Conservation (phyloP, 2,888 invertebrate species). For the Embidobia sp. region DNA sequence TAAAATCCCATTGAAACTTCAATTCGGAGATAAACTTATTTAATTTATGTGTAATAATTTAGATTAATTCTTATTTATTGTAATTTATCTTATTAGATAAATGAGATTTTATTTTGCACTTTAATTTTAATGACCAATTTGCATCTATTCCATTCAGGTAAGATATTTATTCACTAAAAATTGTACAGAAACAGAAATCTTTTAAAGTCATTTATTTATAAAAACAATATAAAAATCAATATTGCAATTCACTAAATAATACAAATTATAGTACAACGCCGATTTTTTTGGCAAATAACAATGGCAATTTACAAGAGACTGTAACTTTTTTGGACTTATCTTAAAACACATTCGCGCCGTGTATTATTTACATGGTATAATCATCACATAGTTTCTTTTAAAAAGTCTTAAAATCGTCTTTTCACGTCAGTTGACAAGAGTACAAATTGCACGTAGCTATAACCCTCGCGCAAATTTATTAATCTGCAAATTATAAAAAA, state of each 20-base stretch:
- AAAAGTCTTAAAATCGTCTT: constrained; percentile 58
- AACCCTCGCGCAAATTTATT: constrained; percentile 76
- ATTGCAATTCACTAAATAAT: constrained; percentile 27
- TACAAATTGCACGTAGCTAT: constrained; percentile 76
- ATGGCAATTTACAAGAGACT: constrained; percentile 35
- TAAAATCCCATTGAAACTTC: too few relatives aligned
- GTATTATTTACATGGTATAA: constrained; percentile 31
- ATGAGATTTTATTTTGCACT: too few relatives aligned
- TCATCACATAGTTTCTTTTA: constrained; percentile 37
- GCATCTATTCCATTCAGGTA: too few relatives aligned
- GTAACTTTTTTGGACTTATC: too few relatives aligned
- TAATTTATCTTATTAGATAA: too few relatives aligned
- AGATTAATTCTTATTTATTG: too few relatives aligned
- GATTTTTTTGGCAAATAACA: constrained; percentile 48
- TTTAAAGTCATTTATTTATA: constrained; percentile 41
- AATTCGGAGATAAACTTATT: too few relatives aligned
- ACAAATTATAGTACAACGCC: constrained; percentile 44
- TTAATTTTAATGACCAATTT: too few relatives aligned
- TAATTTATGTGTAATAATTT: too few relatives aligned
- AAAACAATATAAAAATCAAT: constrained; percentile 45
- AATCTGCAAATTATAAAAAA: too few relatives aligned
- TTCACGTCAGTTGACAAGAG: constrained; percentile 70
- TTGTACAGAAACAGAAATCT: too few relatives aligned
- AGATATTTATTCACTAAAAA: too few relatives aligned
- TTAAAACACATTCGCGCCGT: background rate